Base-by-base conservation (phyloP, 1,140 invertebrate species). In the Lerema accius region DNA sequence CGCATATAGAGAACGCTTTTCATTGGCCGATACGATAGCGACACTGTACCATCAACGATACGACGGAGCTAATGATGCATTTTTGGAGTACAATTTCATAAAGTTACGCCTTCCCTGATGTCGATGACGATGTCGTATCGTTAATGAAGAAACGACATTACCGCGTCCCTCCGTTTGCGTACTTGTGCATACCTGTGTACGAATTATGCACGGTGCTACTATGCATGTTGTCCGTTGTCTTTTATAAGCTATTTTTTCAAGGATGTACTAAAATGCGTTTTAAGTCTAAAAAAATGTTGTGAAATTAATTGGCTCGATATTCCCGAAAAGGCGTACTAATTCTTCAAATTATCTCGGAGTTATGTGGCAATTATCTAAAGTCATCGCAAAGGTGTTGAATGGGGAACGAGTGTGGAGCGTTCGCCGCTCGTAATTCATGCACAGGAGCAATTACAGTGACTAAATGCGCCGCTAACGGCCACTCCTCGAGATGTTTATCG, bases 401-500 rank as follows among this genome's bases (percentile, higher is more conserved):
- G 51, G 35, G 28, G 9, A 32, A 37, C 1, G 28, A 32, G 28
- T 7, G 28, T 37, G 17, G 39, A 4, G 39, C 28, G 55, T 17
- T 17, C 42, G 48, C 35, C 17, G 35, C 37, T 15, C 53, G 48
- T 63, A 67, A 65, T 50, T 77, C 66, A 73, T 66, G 43, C 61
- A 53, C 59, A 53, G 62, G 49, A 60, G 65, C 69, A 72, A 83
- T 81, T 83, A 83, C 65, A 48, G 60, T 69, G 67, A 80, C 70
- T 76, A 75, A 37, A 83, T 73, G 69, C 48, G 35, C 59, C 63
- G 37, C 67, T 71, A 68, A 76, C 70, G 70, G 73, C 26, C 50
- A 39, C 13, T 19, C 56, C 58, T 56, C 69, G 75, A 78, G 64
- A 68, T 75, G 69, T 81, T 83, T 78, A 83, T 71, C 71, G 69